Base-by-base conservation (phyloP, 2,888 invertebrate genomes). In the Pogonocherus hispidulus region DNA sequence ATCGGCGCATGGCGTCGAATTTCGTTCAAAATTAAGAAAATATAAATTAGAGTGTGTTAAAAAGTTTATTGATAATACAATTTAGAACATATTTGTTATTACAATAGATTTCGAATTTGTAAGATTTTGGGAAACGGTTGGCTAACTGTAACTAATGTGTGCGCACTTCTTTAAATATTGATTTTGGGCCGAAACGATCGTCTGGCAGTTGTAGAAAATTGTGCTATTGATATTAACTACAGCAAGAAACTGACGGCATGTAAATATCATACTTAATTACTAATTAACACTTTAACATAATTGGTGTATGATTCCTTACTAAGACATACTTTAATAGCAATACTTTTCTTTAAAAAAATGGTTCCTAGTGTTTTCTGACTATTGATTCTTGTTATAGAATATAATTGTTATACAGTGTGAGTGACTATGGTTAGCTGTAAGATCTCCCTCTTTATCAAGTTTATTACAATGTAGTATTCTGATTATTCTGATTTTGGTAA, bases 161-260 rank as follows among this genome's bases (percentile, higher is more conserved):
- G 79, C 80, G 78, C 79, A 79, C 76, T 76, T 78, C 73, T 78
- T 75, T 72, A 78, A 79, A 80, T 82, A 82, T 82, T 81, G 82
- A 82, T 82, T 82, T 81, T 82, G 81, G 81, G 81, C 74, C 80
- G 81, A 79, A 41, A 79, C 79, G 71, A 71, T 63, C 62, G 72
- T 70, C 73, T 67, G 56, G 69, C 70, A 72, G 72, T 71, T 66
- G 66, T 73, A 76, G 75, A 72, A 70, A 69, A 71, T 73, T 76
- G 71, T 72, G 68, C 46, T 72, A 66, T 67, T 60, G 69, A 57
- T 67, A 44, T 68, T 64, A 64, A 64, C 66, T 66, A 68, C 63
- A n/a, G 51, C 69, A 63, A 60, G 67, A 67, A 69, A 67, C 41
- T 67, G 57, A 62, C 69, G 63, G 65, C 67, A 63, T 70, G 72